phyloP scores from a whole-genome alignment of 2,113 vertebrate genomes.

The Accipiter cooperii region DNA sequence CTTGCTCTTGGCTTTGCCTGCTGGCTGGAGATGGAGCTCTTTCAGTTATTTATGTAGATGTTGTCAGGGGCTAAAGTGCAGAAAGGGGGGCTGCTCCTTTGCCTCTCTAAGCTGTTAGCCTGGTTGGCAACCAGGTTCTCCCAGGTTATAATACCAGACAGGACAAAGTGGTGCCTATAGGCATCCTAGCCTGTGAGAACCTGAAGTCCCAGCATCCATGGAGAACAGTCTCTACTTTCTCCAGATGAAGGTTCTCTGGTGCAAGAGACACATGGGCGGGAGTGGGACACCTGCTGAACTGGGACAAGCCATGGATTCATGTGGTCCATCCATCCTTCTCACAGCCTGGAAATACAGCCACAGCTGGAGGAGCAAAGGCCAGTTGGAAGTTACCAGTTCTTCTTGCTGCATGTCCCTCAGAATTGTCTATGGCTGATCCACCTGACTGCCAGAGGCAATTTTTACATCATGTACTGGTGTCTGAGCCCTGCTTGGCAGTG shows the following conservation, averaged over 20 bases:
- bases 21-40: not conserved
- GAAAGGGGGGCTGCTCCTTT: not conserved
- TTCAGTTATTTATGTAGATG: not conserved
- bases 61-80: not conserved
- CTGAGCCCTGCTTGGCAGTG: not conserved
- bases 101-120: not conserved
- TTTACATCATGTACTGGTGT: not conserved
- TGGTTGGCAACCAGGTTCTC: not conserved
- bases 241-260: not conserved
- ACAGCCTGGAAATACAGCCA: not conserved
- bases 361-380: not conserved
- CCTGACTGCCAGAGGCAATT: not conserved
- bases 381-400: not conserved
- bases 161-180: not conserved
- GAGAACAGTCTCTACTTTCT: not conserved
- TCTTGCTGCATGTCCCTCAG: not conserved
- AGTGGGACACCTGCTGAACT: not conserved
- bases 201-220: not conserved
- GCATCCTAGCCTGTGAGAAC: not conserved
- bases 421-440: not conserved
- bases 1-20: not conserved
- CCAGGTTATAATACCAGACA: not conserved
- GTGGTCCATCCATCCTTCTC: not conserved
- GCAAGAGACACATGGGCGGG: not conserved
- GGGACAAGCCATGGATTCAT: not conserved